phyloP scores from a whole-genome alignment of 2,888 invertebrate genomes.

The Drosophila nigricruria region DNA sequence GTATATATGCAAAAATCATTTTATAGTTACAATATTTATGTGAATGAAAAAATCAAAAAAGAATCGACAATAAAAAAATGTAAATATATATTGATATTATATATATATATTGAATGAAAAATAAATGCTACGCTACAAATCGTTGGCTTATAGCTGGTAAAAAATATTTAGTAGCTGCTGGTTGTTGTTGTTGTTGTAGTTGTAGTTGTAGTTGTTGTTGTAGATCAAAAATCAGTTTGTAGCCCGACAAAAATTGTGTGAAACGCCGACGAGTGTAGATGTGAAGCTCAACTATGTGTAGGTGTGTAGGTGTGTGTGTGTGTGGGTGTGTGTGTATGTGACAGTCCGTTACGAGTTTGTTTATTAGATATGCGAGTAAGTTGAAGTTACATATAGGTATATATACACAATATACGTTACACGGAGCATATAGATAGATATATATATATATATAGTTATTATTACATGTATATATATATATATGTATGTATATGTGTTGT shows the following conservation, averaged over 20 bases:
- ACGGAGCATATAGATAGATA: conserved; percentile 33
- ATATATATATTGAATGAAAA: conserved; percentile 33
- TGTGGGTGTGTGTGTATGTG: conserved; percentile 34
- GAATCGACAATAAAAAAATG: conserved; percentile 22
- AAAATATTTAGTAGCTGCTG: conserved; percentile 39
- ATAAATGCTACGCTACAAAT: conserved; percentile 46
- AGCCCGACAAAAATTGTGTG: conserved; percentile 50
- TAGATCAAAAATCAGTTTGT: conserved; percentile 51
- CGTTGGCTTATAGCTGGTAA: conserved; percentile 52
- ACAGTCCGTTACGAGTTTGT: conserved; percentile 38
- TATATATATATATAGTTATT: conserved; percentile 25
- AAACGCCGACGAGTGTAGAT: conserved; percentile 49
- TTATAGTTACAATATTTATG: conserved; percentile 46
- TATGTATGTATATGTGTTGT: conserved; percentile 38
- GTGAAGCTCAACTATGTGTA: conserved; percentile 43
- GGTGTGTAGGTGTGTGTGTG: conserved; percentile 29
- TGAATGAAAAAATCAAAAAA: conserved; percentile 41
- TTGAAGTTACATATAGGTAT: conserved; percentile 25
- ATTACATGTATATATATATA: conserved; percentile 17
- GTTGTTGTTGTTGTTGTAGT: conserved; percentile 18
- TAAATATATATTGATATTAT: conserved; percentile 5
- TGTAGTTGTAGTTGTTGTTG: conserved; percentile 17
- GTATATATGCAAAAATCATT: conserved; percentile 51
- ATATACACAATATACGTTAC: conserved; percentile 50
- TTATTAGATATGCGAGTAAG: conserved; percentile 19